A percentile compares a stretch with the other conserved stretches of the same genome.
phyloP scores from a whole-genome alignment of 2,113 vertebrate genomes.

The Brienomyrus longianalis region DNA sequence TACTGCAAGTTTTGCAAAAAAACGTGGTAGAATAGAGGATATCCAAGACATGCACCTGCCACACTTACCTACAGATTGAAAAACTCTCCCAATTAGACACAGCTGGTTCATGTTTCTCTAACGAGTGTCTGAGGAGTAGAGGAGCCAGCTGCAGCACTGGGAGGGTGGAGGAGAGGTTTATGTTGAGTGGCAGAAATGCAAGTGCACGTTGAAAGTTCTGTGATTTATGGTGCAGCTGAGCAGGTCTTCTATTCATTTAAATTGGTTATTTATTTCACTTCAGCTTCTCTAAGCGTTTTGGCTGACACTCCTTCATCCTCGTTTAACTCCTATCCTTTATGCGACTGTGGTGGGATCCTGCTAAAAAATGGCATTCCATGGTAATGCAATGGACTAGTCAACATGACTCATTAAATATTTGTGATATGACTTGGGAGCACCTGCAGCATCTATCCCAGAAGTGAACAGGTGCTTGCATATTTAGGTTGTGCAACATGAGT shows the following conservation, averaged over 20 bases:
- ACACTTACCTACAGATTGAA: not conserved
- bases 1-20: not conserved
- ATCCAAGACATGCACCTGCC: not conserved
- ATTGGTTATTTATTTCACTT: constrained; percentile 4
- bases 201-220: not conserved
- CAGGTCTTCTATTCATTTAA: not conserved
- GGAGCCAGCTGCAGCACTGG: not conserved
- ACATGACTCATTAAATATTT: not conserved
- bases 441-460: not conserved
- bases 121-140: not conserved
- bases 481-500: not conserved
- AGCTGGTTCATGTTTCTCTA: not conserved
- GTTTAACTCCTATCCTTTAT: not conserved
- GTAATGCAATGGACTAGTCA: not conserved
- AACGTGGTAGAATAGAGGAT: not conserved
- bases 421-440: not conserved
- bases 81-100: not conserved
- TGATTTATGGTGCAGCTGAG: not conserved
- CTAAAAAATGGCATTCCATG: not conserved
- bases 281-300: not conserved
- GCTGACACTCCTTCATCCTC: not conserved
- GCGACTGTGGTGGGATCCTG: not conserved
- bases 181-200: not conserved
- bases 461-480: not conserved
- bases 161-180: not conserved